phyloP scores from a whole-genome alignment of 2,888 invertebrate species.

The Acanthococcus lagerstroemiae region DNA sequence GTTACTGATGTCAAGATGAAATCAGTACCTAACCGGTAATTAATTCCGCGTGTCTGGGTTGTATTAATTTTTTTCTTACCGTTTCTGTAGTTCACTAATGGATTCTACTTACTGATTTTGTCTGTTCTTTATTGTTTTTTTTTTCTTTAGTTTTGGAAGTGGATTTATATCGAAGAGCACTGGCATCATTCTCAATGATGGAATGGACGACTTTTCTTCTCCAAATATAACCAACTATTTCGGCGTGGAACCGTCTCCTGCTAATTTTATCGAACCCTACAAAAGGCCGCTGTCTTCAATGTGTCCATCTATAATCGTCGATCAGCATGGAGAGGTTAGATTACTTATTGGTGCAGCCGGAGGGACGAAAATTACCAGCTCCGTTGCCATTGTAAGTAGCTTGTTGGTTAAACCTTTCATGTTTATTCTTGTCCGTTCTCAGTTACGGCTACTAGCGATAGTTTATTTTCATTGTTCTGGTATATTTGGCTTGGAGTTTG shows the following conservation, averaged over 20 bases:
- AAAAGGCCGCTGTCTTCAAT: conserved; percentile 81
- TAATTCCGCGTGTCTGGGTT: too few species aligned
- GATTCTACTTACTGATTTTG: too few species aligned
- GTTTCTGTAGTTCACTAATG: too few species aligned
- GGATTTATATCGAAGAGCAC: conserved; percentile 58
- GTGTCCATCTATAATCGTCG: conserved; percentile 68
- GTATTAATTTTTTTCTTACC: too few species aligned
- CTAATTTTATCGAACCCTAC: conserved; percentile 67
- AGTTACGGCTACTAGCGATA: too few species aligned
- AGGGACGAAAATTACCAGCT: conserved; percentile 48
- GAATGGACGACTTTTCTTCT: conserved; percentile 90
- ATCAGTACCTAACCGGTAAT: too few species aligned
- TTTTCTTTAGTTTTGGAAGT: conserved; percentile 20
- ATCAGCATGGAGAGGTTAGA: conserved; percentile 43
- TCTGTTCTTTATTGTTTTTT: background rate
- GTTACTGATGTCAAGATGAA: too few species aligned
- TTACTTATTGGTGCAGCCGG: conserved; percentile 50
- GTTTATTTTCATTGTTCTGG: too few species aligned
- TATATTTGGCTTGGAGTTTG: too few species aligned
- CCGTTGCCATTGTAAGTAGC: conserved; percentile 41
- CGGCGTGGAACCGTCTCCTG: conserved; percentile 62
- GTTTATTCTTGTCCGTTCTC: too few species aligned
- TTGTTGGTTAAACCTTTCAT: too few species aligned
- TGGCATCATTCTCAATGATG: conserved; percentile 88
- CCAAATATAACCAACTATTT: conserved; percentile 60